Percentiles rank a stretch among this genome's conserved stretches.
Evolutionary conservation across 2,797 vertebrate species (phyloP).

Genomic region (Anguilla pacifica): DNA sequence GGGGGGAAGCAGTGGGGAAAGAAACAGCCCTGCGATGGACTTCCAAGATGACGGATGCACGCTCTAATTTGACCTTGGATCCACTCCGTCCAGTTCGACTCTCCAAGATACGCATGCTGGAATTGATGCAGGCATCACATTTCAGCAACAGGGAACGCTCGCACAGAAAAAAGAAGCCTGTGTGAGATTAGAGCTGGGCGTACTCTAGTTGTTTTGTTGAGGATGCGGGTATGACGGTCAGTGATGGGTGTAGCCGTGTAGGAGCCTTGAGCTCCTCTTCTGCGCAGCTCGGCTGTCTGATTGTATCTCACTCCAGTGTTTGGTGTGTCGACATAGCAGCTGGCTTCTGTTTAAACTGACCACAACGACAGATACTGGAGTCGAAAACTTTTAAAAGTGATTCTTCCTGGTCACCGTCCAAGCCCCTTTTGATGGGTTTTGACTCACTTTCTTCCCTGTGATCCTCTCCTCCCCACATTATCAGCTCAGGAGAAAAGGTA

Average conservation of each 20-base stretch:
- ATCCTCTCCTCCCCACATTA: neutral
- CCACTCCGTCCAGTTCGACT: neutral
- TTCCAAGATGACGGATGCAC: neutral
- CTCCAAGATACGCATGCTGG: neutral
- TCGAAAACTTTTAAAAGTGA: neutral
- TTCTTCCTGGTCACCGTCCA: neutral
- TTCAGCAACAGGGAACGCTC: neutral
- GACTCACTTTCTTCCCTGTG: neutral
- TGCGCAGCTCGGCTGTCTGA: neutral
- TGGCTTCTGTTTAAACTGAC: neutral
- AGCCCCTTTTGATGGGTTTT: neutral
- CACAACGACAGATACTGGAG: neutral
- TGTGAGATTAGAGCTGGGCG: neutral
- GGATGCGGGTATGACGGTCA: neutral
- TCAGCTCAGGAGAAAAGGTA: neutral
- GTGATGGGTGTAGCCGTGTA: neutral
- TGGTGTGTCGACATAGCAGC: neutral
- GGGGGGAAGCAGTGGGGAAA: neutral
- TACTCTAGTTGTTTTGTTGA: neutral
- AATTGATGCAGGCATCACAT: neutral
- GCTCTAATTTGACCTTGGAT: neutral
- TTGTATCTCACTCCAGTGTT: neutral
- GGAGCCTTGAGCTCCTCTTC: neutral
- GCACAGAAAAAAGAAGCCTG: neutral
- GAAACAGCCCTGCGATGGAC: neutral